These are phyloP conservation scores for Ursus arctos DNA, from an alignment of 2,113 vertebrate species.

Conservation along the genomic window DNA sequence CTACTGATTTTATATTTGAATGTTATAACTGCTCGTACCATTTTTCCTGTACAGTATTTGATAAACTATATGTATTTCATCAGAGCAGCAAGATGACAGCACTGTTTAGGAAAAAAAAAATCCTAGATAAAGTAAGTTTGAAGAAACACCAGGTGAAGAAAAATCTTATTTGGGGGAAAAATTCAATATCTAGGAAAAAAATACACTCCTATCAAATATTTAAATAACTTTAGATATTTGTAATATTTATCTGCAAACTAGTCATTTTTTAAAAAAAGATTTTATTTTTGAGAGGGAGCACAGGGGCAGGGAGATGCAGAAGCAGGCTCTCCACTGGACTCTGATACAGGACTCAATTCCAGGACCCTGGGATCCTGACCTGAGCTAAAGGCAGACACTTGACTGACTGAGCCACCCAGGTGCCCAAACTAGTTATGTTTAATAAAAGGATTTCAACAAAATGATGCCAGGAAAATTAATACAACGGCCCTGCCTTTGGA, in stretches of 20 bases:
- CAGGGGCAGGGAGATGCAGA: no score
- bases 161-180: not conserved
- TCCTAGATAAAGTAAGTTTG: not conserved
- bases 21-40: not conserved
- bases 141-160: not conserved
- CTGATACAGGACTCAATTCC: no score
- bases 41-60: not conserved
- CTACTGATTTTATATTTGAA: not conserved
- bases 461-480: not conserved
- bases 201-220: not conserved
- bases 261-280: no score
- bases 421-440: not conserved
- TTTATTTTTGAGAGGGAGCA: no score
- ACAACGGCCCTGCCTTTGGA: not conserved
- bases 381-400: not conserved
- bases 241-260: not conserved
- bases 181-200: not conserved
- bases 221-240: not conserved
- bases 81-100: not conserved
- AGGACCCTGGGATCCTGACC: no score
- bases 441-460: constrained; percentile 1
- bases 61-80: not conserved
- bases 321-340: no score
- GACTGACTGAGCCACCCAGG: not conserved
- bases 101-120: not conserved